Conservation (phyloP, 2,888 invertebrate species). For the Heliconius sara region DNA sequence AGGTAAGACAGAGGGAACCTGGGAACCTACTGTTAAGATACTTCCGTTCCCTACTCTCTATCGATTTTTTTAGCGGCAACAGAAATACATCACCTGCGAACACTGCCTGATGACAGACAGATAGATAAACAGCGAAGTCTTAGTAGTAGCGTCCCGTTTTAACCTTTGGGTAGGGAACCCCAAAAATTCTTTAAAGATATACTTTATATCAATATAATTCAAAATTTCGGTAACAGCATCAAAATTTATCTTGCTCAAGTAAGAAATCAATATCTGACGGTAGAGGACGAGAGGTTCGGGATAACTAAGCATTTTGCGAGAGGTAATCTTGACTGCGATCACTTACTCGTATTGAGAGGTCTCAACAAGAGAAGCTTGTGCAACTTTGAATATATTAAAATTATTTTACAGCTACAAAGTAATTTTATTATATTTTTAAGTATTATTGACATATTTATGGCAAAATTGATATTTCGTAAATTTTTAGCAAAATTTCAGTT, state of each 20-base stretch:
- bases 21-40: background rate
- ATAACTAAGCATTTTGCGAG: slow-evolving; percentile 39
- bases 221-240: slow-evolving; percentile 26
- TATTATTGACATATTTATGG: background rate
- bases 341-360: slow-evolving; percentile 19
- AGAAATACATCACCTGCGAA: too few species aligned
- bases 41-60: background rate
- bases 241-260: slow-evolving; percentile 22
- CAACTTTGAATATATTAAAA: slow-evolving; percentile 15
- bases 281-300: slow-evolving; percentile 33
- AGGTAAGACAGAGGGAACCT: background rate
- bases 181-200: too few species aligned
- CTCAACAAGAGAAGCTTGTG: slow-evolving; percentile 1
- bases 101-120: too few species aligned
- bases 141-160: too few species aligned
- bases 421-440: background rate
- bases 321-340: slow-evolving; percentile 35
- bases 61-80: background rate
- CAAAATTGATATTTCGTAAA: background rate
- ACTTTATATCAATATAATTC: background rate
- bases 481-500: background rate
- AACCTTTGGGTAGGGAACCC: too few species aligned
- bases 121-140: too few species aligned
- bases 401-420: background rate
- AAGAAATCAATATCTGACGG: slow-evolving; percentile 31